Evolutionary conservation across 2,797 vertebrate genomes (phyloP), one percentile per base, ranked within the genome.

Genomic region (Macrochelys suwanniensis): DNA sequence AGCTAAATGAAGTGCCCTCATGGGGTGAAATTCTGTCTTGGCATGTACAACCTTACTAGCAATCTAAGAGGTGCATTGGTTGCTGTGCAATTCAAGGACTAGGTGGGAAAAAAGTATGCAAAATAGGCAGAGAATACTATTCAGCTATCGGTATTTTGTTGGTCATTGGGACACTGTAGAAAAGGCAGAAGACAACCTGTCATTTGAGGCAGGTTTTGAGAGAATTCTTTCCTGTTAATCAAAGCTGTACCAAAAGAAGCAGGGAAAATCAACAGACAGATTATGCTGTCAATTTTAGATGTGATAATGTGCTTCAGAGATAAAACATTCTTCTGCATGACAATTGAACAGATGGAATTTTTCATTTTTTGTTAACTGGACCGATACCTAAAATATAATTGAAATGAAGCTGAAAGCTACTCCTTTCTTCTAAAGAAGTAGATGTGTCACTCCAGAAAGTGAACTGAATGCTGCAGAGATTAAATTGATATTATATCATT

Each of bases 241-340:
- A 84, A 86, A 92, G 93, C 17, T 23, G 26, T 45, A 91, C 7
- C 19, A 56, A 89, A 21, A 88, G 53, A 88, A 10, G 65, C 7
- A 21, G 31, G 28, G 33, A 87, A 94, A 89, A 94, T 85, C 94
- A 7, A 53, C 50, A 96, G 95, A 96, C 85, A 97, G 88, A 97
- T 96, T 91, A 97, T 91, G 82, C 84, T 97, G 92, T 96, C 96
- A 97, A 93, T 96, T 98, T 97, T 96, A 97, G 84, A 96, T 94
- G 95, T 79, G 28, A 95, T 92, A 97, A 96, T 85, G 68, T 94
- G 57, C 83, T 97, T 97, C 89, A 94, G 93, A 97, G 88, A 96
- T 93, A 93, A 97, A 97, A 97, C 83, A 79, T 97, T 97, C 82
- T 93, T 97, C 84, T 96, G 85, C 61, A 85, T 59, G 91, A 95